These are phyloP conservation scores for Tipula vernalis DNA, from an alignment of 2,888 invertebrate genomes.

Conservation along the genomic window DNA sequence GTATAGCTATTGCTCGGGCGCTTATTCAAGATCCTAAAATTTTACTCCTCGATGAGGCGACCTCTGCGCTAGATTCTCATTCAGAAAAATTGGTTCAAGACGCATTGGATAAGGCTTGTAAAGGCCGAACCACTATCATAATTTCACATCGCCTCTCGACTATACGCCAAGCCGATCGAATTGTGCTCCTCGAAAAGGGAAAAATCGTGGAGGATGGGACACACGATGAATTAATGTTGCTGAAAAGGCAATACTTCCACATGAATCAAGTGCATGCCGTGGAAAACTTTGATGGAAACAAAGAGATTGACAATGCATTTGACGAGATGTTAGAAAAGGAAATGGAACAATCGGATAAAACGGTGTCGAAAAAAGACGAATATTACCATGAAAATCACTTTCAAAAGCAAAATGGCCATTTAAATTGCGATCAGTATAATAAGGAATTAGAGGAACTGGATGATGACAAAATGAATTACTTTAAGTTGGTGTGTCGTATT, in stretches of 20 bases:
- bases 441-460: constrained; percentile 17
- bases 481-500: constrained; percentile 39
- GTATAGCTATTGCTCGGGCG: constrained; percentile 75
- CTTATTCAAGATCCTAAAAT: constrained; percentile 65
- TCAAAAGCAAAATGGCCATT: neutral
- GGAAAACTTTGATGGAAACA: constrained; percentile 17
- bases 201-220: constrained; percentile 60
- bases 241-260: constrained; percentile 52
- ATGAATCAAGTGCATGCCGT: constrained; percentile 40
- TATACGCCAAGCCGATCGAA: constrained; percentile 55
- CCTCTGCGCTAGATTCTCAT: constrained; percentile 70
- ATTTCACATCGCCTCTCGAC: constrained; percentile 63
- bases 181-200: constrained; percentile 59
- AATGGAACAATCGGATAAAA: neutral
- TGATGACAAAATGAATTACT: constrained; percentile 29
- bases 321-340: neutral
- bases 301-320: neutral
- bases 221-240: constrained; percentile 53
- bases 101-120: constrained; percentile 62
- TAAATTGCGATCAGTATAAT: neutral
- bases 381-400: neutral
- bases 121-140: constrained; percentile 61
- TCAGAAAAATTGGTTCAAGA: constrained; percentile 71
- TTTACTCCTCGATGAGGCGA: constrained; percentile 67
- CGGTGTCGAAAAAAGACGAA: neutral